Evolutionary conservation across 2,888 invertebrate species (phyloP), one percentile per base, ranked within the genome.

Genomic region (Athetis lepigone): DNA sequence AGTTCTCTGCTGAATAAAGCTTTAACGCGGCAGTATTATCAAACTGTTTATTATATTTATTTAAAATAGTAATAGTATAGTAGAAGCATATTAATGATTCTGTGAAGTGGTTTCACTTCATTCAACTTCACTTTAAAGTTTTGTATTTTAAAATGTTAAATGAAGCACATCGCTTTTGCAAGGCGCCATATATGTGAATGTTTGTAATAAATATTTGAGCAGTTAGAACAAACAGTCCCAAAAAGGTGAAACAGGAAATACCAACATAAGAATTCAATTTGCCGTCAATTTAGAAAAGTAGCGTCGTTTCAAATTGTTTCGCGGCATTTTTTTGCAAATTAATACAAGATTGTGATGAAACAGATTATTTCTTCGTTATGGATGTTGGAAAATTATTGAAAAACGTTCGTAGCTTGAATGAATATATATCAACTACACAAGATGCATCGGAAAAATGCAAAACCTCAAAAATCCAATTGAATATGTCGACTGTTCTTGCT

Each of bases 401-500:
- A 68, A 81, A 82, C 29, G 78, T 91, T 8, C 87, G 78, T 37
- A 86, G 75, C 65, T 66, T 93, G 37, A 82, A 87, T 16, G 86
- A 90, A 33, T 93, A 92, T 46, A 84, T 87, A 46, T 57, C 83
- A 4, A 60, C 80, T 40, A 88, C 90, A 23, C 85, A 89, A 66
- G 82, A 88, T 59, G 63, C 87, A 16, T 36, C 66, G 7, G 77
- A 73, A 21, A 83, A 84, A 66, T 76, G 68, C 64, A 77, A 80
- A 72, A 77, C 78, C 36, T 63, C 75, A 19, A 88, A 82, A 85
- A 79, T 90, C 42, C 79, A 82, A 63, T 79, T 91, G 39, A 91
- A 91, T 57, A 86, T 89, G 82, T 83, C 90, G 6, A 86, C 88
- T 37, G 82, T 91, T 63, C 76, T 89, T 18, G 80, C 85, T 19